Evolutionary conservation across 2,888 invertebrate genomes (phyloP), one percentile per base, ranked within the genome.

Genomic region (Muscina levida): DNA sequence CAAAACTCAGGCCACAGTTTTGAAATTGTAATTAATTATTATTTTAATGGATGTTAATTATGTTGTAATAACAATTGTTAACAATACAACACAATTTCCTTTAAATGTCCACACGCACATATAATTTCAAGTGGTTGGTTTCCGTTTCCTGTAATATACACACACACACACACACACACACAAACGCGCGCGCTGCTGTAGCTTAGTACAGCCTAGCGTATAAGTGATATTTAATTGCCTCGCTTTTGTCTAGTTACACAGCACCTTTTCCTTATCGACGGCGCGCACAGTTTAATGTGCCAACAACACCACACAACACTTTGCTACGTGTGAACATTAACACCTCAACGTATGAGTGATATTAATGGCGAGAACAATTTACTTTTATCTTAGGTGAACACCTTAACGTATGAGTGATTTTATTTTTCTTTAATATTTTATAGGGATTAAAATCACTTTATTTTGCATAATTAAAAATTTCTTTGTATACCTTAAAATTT

Each of bases 221-320:
- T 62, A 62, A 62, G 62, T 42, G 62, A 62, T 62, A 22, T 62
- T 62, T 62, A 62, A 62, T 62, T 62, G 62, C 39, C 62, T 62
- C 11, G 11, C 17, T 42, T 42, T 42, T 31, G 31, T 5, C 31
- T 31, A n/a, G n/a, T n/a, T 31, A 8, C 42, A 19, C n/a, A 51
- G 19, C 17, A 37, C 19, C 22, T 31, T n/a, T n/a, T n/a, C 11
- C 39, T 62, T 62, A 59, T 59, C 59, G 59, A n/a, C 37, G 10
- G 4, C 37, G 10, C 11, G 2, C 53, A 17, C 44, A 4, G 4
- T 44, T 4, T 44, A 13, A 10, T 44, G 8, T n/a, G 31, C 15
- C 31, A 57, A 13, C 57, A 57, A 44, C 44, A 44, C 2, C 13
- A 48, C n/a, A 15, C 15, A 48, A 19, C 39, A 22, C 13, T 24